Conservation (phyloP, 2,888 invertebrate genomes). For the Folsomia manolachei region DNA sequence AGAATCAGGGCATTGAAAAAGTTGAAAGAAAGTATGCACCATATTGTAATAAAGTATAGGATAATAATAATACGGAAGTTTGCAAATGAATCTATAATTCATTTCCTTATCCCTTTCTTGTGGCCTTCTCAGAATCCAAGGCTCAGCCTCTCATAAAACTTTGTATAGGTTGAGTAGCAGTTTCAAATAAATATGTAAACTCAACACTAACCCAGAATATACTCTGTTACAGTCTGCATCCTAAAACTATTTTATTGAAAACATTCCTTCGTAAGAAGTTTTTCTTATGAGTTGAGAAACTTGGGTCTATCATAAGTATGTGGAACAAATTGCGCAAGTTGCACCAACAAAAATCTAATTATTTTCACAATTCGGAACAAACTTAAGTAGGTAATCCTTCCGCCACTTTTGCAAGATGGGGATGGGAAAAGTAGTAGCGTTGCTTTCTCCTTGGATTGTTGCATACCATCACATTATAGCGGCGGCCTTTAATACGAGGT, state of each 20-base stretch:
- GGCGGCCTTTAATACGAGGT: no score
- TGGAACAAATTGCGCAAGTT: background rate
- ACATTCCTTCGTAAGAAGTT: slow-evolving; percentile 1
- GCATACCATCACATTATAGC: background rate
- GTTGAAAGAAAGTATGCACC: slow-evolving; percentile 5
- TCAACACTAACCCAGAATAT: no score
- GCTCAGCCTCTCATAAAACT: no score
- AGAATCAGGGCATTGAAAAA: background rate
- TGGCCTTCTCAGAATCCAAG: background rate
- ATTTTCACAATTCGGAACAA: background rate
- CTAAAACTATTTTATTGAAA: background rate
- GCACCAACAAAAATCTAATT: background rate
- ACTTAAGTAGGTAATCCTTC: background rate
- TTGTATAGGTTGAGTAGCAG: no score
- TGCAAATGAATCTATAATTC: slow-evolving; percentile 18
- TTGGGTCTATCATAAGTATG: background rate
- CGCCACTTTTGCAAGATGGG: background rate
- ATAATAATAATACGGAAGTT: slow-evolving; percentile 12
- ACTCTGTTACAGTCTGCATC: no score
- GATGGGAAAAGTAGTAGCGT: background rate
- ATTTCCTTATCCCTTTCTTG: background rate
- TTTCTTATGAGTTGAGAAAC: no score
- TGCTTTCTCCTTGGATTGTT: background rate
- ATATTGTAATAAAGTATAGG: slow-evolving; percentile 16
- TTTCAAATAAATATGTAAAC: no score